Conservation (phyloP, 2,113 vertebrate species). For the Melanotaenia duboulayi region DNA sequence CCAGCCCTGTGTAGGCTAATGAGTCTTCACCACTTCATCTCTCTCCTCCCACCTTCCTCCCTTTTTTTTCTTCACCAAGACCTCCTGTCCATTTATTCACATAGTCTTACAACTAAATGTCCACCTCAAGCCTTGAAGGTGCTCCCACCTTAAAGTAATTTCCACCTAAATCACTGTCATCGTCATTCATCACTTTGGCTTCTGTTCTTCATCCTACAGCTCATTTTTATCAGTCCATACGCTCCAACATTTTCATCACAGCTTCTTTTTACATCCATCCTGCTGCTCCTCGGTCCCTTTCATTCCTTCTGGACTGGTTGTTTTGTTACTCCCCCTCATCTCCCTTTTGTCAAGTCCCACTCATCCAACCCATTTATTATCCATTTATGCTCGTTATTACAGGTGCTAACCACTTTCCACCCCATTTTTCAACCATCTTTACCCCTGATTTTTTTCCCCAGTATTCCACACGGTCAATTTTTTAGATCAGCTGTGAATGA, state of each 20-base stretch:
- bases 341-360: constrained; percentile 43
- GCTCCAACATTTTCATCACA: constrained; percentile 38
- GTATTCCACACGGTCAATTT: constrained; percentile 9
- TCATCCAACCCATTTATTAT: constrained; percentile 55
- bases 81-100: constrained; percentile 52
- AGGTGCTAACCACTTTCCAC: constrained; percentile 34
- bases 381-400: constrained; percentile 50
- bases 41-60: constrained; percentile 16
- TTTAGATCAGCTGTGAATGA: not conserved
- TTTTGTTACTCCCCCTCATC: constrained; percentile 52
- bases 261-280: constrained; percentile 20
- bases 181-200: constrained; percentile 29
- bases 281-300: constrained; percentile 31
- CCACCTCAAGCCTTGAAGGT: constrained; percentile 44
- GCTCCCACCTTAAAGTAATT: constrained; percentile 36
- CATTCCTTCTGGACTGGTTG: constrained; percentile 36
- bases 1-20: constrained; percentile 71
- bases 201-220: constrained; percentile 34
- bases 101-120: constrained; percentile 62
- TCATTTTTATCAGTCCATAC: constrained; percentile 39
- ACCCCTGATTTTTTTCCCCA: not conserved
- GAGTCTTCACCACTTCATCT: constrained; percentile 59
- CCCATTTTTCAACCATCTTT: not conserved
- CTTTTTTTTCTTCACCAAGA: not conserved
- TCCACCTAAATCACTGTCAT: constrained; percentile 37